Evolutionary conservation across 2,888 invertebrate genomes (phyloP).

Genomic region (Pemphredon lugubris): DNA sequence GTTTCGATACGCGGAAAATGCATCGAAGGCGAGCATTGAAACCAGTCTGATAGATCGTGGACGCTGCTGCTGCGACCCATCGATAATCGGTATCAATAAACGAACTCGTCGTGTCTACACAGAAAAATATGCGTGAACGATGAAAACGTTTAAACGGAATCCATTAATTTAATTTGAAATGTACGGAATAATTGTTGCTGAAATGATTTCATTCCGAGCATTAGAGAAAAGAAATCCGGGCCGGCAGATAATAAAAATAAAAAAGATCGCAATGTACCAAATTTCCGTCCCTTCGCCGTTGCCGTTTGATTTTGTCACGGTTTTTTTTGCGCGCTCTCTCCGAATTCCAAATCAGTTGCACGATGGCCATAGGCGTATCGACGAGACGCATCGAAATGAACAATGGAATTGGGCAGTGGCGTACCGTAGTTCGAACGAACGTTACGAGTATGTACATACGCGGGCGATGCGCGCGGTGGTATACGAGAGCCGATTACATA

Average conservation of each 20-base stretch:
- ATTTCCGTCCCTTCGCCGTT: background rate
- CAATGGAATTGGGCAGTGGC: conserved; percentile 20
- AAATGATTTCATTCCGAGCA: background rate
- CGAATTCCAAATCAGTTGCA: conserved; percentile 27
- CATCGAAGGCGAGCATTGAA: conserved; percentile 10
- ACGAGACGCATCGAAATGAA: conserved; percentile 15
- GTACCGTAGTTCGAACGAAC: conserved; percentile 6
- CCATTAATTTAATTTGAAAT: conserved; percentile 7
- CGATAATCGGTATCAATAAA: background rate
- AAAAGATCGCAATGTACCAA: background rate
- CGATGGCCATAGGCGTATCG: background rate
- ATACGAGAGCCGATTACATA: conserved; percentile 52
- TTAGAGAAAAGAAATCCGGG: background rate
- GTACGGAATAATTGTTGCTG: background rate
- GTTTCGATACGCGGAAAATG: background rate
- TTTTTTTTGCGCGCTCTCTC: conserved; percentile 1
- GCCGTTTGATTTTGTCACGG: background rate
- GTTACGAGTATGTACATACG: background rate
- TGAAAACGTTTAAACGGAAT: conserved; percentile 7
- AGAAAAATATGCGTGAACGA: conserved; percentile 1
- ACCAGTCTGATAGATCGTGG: conserved; percentile 9
- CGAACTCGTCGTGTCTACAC: background rate
- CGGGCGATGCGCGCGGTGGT: background rate
- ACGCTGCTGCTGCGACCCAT: background rate
- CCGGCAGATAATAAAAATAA: background rate